Conservation (phyloP, 1,140 invertebrate genomes). For the Hirudo medicinalis region DNA sequence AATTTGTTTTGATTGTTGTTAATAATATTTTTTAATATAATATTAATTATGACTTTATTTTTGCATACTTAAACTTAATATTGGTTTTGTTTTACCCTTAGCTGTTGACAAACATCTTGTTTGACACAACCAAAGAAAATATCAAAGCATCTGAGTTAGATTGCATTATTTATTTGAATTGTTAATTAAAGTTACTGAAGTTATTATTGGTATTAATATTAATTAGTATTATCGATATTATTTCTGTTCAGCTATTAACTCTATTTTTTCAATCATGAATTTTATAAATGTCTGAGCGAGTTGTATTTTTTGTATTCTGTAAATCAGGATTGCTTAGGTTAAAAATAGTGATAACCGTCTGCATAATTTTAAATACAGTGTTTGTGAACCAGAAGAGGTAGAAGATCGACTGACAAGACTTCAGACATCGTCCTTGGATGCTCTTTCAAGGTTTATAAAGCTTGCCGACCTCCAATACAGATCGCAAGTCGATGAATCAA, state of each 20-base stretch:
- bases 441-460: conserved; percentile 47
- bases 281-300: too few species aligned
- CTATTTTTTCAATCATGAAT: too few species aligned
- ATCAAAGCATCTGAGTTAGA: conserved; percentile 36
- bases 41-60: too few species aligned
- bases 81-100: conserved; percentile 29
- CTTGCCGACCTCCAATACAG: conserved; percentile 25
- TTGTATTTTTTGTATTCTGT: too few species aligned
- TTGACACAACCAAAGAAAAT: conserved; percentile 51
- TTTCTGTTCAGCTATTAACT: too few species aligned
- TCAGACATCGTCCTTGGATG: conserved; percentile 53
- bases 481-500: background rate
- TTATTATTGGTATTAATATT: too few species aligned
- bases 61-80: background rate
- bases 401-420: conserved; percentile 58
- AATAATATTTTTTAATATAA: too few species aligned
- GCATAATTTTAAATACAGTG: conserved; percentile 31
- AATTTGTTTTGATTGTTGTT: background rate
- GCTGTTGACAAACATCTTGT: conserved; percentile 57
- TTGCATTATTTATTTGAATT: background rate
- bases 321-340: too few species aligned
- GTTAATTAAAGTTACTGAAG: background rate
- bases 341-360: too few species aligned
- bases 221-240: too few species aligned
- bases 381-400: conserved; percentile 53